phyloP scores from a whole-genome alignment of 2,113 vertebrate species.

The Lynx canadensis region DNA sequence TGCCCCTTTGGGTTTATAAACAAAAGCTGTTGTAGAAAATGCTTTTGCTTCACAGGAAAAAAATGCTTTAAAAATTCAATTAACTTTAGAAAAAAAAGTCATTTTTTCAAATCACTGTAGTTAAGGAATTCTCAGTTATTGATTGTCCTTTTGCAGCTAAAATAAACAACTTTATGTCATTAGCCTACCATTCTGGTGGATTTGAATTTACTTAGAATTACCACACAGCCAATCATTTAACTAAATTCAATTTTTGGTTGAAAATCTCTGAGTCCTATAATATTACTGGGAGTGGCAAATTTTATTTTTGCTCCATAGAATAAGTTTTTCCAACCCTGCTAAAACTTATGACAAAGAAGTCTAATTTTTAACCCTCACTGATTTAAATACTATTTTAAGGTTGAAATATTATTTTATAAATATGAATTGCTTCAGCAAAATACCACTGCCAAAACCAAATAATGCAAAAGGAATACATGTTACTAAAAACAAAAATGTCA shows the following conservation, averaged over 20 bases:
- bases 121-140: background rate
- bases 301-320: background rate
- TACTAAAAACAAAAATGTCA: slow-evolving; percentile 60
- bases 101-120: background rate
- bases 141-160: background rate
- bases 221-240: background rate
- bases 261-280: background rate
- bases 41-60: background rate
- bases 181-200: background rate
- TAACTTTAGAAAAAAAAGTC: background rate
- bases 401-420: slow-evolving; percentile 69
- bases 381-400: slow-evolving; percentile 70
- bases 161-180: background rate
- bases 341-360: slow-evolving; percentile 64
- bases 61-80: slow-evolving; percentile 10
- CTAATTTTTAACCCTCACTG: slow-evolving; percentile 74
- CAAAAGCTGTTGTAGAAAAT: background rate
- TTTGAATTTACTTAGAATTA: slow-evolving; percentile 5
- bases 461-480: slow-evolving; percentile 65
- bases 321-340: background rate
- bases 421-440: slow-evolving; percentile 66
- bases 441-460: slow-evolving; percentile 60
- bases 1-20: background rate
- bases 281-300: background rate
- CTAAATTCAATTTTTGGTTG: background rate